Evolutionary conservation across 2,888 invertebrate species (phyloP).

Genomic region (Pyrocoelia pectoralis): DNA sequence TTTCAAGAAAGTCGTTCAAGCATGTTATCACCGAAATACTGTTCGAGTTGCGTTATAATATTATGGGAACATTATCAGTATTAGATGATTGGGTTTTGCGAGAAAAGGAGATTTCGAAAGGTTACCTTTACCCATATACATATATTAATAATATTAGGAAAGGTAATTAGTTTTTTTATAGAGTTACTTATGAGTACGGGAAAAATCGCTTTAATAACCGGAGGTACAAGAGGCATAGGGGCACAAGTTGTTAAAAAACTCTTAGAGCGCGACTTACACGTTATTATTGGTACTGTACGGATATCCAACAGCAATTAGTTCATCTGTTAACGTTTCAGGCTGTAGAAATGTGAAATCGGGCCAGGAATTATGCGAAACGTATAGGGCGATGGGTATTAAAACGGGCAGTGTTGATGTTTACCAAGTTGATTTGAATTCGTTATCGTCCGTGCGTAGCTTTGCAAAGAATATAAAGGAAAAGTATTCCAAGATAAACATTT

Average conservation of each 20-base stretch:
- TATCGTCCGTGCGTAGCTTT: constrained; percentile 80
- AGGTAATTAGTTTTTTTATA: too few relatives aligned
- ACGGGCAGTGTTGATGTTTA: constrained; percentile 71
- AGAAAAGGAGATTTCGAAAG: constrained; percentile 63
- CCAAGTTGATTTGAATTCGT: constrained; percentile 77
- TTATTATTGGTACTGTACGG: constrained; percentile 69
- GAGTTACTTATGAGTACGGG: constrained; percentile 71
- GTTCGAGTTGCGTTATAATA: constrained; percentile 66
- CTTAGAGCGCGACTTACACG: constrained; percentile 78
- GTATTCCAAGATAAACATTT: constrained; percentile 72
- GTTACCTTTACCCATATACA: too few relatives aligned
- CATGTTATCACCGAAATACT: constrained; percentile 64
- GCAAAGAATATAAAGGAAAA: constrained; percentile 70
- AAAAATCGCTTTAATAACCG: constrained; percentile 83
- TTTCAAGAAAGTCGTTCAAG: constrained; percentile 64
- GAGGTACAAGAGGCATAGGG: constrained; percentile 88
- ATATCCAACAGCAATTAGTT: too few relatives aligned
- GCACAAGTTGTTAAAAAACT: constrained; percentile 78
- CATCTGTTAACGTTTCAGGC: constrained; percentile 66
- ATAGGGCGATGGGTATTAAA: constrained; percentile 63
- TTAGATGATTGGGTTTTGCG: constrained; percentile 68
- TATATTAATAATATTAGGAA: background rate
- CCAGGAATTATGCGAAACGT: constrained; percentile 59
- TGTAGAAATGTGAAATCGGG: constrained; percentile 73
- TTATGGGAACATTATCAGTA: constrained; percentile 66